These are phyloP conservation scores for Colletes latitarsis DNA, from an alignment of 1,140 invertebrate species.

Conservation along the genomic window DNA sequence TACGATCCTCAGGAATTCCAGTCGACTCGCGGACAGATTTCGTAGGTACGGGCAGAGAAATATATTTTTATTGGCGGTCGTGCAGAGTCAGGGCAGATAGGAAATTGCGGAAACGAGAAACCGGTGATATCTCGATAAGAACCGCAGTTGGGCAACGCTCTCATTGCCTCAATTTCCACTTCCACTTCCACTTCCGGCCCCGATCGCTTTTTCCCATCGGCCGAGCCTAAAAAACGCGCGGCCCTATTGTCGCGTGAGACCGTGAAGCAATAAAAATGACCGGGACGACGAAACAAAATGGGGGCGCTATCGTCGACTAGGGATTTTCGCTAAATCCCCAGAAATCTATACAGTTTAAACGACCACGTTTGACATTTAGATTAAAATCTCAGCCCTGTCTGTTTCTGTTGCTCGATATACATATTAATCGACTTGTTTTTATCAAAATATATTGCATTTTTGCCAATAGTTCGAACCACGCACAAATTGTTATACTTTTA, in stretches of 20 bases:
- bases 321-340: neutral
- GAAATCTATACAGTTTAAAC: neutral
- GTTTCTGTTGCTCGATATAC: too few species aligned
- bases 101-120: slow-evolving; percentile 73
- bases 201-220: slow-evolving; percentile 67
- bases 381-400: too few species aligned
- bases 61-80: slow-evolving; percentile 63
- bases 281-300: neutral
- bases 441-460: too few species aligned
- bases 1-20: neutral
- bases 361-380: too few species aligned
- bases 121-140: slow-evolving; percentile 72
- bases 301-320: slow-evolving; percentile 26
- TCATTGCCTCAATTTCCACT: slow-evolving; percentile 77
- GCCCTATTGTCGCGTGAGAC: slow-evolving; percentile 35
- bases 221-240: slow-evolving; percentile 68
- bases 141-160: slow-evolving; percentile 62
- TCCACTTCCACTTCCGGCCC: slow-evolving; percentile 75
- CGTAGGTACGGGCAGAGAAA: slow-evolving; percentile 38
- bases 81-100: slow-evolving; percentile 57
- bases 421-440: too few species aligned
- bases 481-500: too few species aligned
- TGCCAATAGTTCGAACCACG: too few species aligned
- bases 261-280: slow-evolving; percentile 32
- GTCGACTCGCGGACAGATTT: slow-evolving; percentile 7